Conservation (phyloP, 2,113 vertebrate species). For the Boulengeromyrus knoepffleri region DNA sequence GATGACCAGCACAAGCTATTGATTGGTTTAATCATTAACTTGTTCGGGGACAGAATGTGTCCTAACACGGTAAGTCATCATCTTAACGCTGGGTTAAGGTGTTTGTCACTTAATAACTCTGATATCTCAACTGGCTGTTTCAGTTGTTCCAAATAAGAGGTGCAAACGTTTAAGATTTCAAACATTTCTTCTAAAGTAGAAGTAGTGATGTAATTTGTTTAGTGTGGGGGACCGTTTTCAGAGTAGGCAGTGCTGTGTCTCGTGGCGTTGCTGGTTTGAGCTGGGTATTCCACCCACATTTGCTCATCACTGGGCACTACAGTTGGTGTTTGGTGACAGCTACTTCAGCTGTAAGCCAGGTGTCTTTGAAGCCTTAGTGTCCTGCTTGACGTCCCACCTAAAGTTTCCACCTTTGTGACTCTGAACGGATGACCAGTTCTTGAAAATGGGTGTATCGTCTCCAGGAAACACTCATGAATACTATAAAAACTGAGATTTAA, state of each 20-base stretch:
- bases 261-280: neutral
- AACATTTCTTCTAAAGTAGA: neutral
- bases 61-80: constrained; percentile 35
- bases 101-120: neutral
- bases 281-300: neutral
- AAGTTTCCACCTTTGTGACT: neutral
- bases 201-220: neutral
- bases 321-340: neutral
- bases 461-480: neutral
- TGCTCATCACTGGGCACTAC: neutral
- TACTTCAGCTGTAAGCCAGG: neutral
- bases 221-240: neutral
- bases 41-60: constrained; percentile 55
- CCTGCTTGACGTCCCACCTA: neutral
- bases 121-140: neutral
- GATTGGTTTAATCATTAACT: constrained; percentile 44
- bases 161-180: neutral
- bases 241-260: neutral
- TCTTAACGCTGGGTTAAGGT: neutral
- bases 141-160: neutral
- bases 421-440: neutral
- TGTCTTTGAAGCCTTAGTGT: neutral
- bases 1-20: constrained; percentile 46
- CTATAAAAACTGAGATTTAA: neutral
- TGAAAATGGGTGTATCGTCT: neutral